phyloP scores from a whole-genome alignment of 2,113 vertebrate species.

The Aix galericulata region DNA sequence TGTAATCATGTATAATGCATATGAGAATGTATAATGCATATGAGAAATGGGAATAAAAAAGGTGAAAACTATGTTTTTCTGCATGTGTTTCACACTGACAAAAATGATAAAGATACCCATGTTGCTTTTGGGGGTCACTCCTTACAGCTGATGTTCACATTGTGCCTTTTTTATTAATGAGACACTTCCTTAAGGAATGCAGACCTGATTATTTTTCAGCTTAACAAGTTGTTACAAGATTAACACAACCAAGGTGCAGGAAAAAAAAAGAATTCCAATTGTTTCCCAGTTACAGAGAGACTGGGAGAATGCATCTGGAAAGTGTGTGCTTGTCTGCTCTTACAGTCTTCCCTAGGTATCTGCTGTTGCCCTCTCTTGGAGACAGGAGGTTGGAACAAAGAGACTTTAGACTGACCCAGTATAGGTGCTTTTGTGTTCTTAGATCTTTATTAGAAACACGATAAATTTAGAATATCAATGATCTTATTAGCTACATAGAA shows the following conservation, averaged over 20 bases:
- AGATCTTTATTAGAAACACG: background rate
- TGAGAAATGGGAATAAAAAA: background rate
- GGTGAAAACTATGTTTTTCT: background rate
- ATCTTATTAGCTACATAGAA: background rate
- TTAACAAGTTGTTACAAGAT: background rate
- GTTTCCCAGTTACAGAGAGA: background rate
- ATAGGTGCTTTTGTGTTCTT: background rate
- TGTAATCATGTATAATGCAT: background rate
- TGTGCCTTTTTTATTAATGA: background rate
- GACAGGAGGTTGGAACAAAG: background rate
- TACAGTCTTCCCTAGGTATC: background rate
- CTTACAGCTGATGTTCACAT: background rate
- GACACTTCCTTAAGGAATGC: background rate
- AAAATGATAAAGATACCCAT: background rate
- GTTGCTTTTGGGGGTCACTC: background rate
- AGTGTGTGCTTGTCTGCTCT: background rate
- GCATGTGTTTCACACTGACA: background rate
- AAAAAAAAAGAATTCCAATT: background rate
- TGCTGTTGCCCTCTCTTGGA: background rate
- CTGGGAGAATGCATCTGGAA: background rate
- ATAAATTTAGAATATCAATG: background rate
- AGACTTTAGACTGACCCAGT: background rate
- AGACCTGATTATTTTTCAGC: background rate
- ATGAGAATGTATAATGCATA: background rate
- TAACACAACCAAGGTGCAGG: background rate